These are phyloP conservation scores for Xenopus borealis DNA, from an alignment of 2,113 vertebrate genomes.

Conservation along the genomic window DNA sequence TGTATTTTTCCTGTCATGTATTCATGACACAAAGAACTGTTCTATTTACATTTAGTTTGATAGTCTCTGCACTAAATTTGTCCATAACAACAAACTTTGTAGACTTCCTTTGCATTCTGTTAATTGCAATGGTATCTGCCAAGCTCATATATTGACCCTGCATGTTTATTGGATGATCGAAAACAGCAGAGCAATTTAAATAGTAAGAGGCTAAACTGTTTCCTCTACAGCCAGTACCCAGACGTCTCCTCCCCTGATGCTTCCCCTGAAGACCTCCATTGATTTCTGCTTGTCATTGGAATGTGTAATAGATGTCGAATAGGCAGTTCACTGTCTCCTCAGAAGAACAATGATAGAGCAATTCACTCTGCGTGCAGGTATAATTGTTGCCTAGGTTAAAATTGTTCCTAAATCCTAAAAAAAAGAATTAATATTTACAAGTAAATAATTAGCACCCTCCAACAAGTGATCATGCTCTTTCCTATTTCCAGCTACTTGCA, in stretches of 20 bases:
- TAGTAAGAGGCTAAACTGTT: conserved; percentile 32
- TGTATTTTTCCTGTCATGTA: too few species aligned
- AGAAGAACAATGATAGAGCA: not conserved
- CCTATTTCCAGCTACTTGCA: too few species aligned
- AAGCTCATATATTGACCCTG: conserved; percentile 38
- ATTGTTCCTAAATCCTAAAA: too few species aligned
- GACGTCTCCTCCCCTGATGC: conserved; percentile 33
- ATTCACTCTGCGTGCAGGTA: not conserved
- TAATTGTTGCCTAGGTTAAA: too few species aligned
- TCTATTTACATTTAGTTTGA: conserved; percentile 16
- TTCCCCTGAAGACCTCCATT: conserved; percentile 21
- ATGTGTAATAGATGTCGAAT: conserved; percentile 24
- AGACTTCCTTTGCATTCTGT: conserved; percentile 28
- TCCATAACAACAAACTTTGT: conserved; percentile 22
- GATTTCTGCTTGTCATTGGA: conserved; percentile 30
- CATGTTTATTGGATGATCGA: conserved; percentile 36
- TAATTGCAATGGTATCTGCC: conserved; percentile 31
- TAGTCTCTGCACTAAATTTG: not conserved
- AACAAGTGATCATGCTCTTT: too few species aligned
- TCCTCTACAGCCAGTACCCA: conserved; percentile 27
- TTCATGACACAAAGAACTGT: not conserved
- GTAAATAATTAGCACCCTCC: too few species aligned
- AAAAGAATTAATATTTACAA: too few species aligned
- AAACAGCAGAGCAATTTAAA: conserved; percentile 32
- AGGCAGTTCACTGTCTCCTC: conserved; percentile 19